Base-by-base conservation (phyloP, 2,797 vertebrate genomes). In the Amblyraja radiata region DNA sequence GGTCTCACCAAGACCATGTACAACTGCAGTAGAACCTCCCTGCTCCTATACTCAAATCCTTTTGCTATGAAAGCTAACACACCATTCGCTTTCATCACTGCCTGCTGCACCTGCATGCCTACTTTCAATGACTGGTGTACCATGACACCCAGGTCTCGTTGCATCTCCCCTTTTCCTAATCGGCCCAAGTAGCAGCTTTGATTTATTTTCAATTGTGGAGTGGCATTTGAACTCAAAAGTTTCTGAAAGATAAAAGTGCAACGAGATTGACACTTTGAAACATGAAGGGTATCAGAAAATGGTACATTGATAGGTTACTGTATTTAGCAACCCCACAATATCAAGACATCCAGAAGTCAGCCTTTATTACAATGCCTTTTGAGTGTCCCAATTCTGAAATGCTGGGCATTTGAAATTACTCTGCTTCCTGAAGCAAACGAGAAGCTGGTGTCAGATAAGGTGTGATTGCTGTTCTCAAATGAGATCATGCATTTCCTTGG, bases 401-500 rank as follows among this genome's bases (percentile, higher is more conserved):
- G 81, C 25, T 84, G 81, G 46, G 54, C 81, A 61, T 84, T 54
- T 58, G 54, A 61, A 54, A 84, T 54, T 84, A 58, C 25, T 7
- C 73, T n/a, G 90, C 13, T 73, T 92, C 73, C 90, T 74, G 73
- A 91, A 76, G 90, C 68, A 92, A 32, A 3, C 73, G 46, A 76
- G 73, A 76, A 92, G 90, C 68, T 73, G 25, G 54, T 92, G 68
- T 92, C 90, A 92, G 39, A 74, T 92, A 76, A 92, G 90, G 73
- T 76, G 71, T 74, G 90, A 92, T 73, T 76, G 71, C 90, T 76
- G 90, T 74, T 92, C 73, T 46, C 73, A 92, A 92, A 92, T 76
- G 23, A 58, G 90, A 92, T 46, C 65, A 76, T 92, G 90, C 90
- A 92, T 92, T 92, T 92, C 73, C 90, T 92, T 25, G 58, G 90